These are phyloP conservation scores for Hydropsyche tenuis DNA, from an alignment of 1,140 invertebrate species.

Conservation along the genomic window DNA sequence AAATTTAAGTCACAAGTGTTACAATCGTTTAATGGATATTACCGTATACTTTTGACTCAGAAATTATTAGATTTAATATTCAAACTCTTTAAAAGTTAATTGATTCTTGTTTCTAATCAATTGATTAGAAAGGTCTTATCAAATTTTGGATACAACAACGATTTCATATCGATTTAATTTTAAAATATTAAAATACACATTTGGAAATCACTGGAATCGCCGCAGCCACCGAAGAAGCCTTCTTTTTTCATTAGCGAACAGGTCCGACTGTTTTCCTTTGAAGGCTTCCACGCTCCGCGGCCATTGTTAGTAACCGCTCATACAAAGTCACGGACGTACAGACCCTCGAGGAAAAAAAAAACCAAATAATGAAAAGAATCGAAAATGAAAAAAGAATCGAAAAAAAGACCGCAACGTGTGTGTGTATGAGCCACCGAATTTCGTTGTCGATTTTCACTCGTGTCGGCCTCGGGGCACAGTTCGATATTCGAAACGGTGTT, in stretches of 20 bases:
- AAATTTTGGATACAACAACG: too few species aligned
- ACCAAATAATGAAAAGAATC: neutral
- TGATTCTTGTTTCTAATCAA: too few species aligned
- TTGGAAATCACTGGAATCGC: constrained; percentile 1
- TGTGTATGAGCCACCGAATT: neutral
- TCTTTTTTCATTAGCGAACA: constrained; percentile 30
- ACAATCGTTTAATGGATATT: too few species aligned
- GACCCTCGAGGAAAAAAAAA: constrained; percentile 7
- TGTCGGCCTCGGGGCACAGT: neutral
- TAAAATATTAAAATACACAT: neutral
- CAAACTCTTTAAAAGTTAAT: too few species aligned
- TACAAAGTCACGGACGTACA: constrained; percentile 15
- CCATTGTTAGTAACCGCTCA: constrained; percentile 17
- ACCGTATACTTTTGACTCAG: too few species aligned
- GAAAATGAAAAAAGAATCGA: neutral
- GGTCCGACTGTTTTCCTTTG: constrained; percentile 33
- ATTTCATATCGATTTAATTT: too few species aligned
- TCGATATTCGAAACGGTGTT: neutral
- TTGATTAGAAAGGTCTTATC: too few species aligned
- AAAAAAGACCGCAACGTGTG: neutral
- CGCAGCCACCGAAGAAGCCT: constrained; percentile 3
- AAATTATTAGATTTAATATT: too few species aligned
- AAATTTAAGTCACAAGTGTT: too few species aligned
- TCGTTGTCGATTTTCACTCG: constrained; percentile 5
- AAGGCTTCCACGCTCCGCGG: constrained; percentile 39